Conservation (phyloP, 2,797 vertebrate species). For the Pseudochirops corinnae region DNA sequence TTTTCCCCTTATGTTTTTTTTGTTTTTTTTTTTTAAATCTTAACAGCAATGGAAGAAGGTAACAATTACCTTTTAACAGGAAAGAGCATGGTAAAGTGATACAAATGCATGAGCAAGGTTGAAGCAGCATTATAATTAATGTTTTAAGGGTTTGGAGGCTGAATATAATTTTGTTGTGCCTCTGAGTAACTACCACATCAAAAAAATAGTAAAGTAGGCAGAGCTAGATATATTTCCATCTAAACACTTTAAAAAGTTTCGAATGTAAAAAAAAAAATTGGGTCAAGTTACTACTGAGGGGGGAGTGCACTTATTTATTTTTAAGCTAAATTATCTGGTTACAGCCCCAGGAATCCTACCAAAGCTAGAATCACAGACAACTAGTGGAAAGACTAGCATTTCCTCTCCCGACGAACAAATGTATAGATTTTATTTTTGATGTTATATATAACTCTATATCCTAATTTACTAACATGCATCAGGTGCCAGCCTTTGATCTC, state of each 20-base stretch:
- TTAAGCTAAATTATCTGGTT: constrained; percentile 87
- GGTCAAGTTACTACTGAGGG: constrained; percentile 88
- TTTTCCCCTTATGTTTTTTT: constrained; percentile 75
- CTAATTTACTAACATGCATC: constrained; percentile 87
- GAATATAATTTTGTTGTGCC: constrained; percentile 77
- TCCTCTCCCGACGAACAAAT: constrained; percentile 89
- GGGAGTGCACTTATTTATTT: constrained; percentile 93
- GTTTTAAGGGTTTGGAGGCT: constrained; percentile 81
- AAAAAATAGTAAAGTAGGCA: constrained; percentile 83
- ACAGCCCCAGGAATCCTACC: constrained; percentile 91
- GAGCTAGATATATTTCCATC: constrained; percentile 87
- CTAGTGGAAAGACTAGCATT: constrained; percentile 87
- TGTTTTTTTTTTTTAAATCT: constrained; percentile 70
- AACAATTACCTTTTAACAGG: constrained; percentile 85
- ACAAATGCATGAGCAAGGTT: constrained; percentile 85
- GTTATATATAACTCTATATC: constrained; percentile 88
- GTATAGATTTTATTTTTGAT: constrained; percentile 90
- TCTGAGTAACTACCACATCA: constrained; percentile 81
- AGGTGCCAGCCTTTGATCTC: constrained; percentile 96
- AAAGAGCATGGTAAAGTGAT: constrained; percentile 87
- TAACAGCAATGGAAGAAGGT: constrained; percentile 85
- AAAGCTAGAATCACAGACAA: constrained; percentile 93
- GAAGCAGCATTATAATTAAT: constrained; percentile 83
- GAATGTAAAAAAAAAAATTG: constrained; percentile 86
- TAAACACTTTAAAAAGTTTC: constrained; percentile 81